Conservation (phyloP, 1,140 invertebrate genomes). For the Mycetomoellerius zeteki region DNA sequence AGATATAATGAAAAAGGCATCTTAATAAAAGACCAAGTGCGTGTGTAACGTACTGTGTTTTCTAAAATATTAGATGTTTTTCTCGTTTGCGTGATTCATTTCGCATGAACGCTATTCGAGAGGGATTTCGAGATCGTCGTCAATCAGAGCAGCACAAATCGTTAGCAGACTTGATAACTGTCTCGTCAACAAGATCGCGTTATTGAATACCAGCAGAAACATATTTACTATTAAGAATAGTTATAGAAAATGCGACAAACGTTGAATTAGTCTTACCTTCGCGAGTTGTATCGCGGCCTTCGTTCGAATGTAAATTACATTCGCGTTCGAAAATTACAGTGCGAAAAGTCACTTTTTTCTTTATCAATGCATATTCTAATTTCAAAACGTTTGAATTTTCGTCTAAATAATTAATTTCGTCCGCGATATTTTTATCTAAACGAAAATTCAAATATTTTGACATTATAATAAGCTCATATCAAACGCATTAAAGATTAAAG, state of each 20-base stretch:
- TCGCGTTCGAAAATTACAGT: conserved; percentile 2
- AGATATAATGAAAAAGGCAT: neutral
- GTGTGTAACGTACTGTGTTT: no score
- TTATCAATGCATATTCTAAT: neutral
- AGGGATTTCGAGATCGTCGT: conserved; percentile 47
- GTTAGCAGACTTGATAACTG: conserved; percentile 22
- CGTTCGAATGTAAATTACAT: conserved; percentile 74
- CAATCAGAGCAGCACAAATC: conserved; percentile 21
- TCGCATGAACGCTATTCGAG: neutral
- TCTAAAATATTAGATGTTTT: neutral
- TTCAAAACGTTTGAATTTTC: conserved; percentile 1
- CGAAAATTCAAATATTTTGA: conserved; percentile 1
- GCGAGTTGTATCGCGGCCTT: conserved; percentile 68
- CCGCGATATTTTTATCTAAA: neutral
- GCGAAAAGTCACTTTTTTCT: neutral
- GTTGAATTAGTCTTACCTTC: conserved; percentile 8
- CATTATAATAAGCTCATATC: neutral
- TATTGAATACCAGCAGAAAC: conserved; percentile 60
- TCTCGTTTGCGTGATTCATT: neutral
- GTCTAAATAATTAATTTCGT: neutral
- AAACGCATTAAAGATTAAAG: no score
- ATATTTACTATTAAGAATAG: conserved; percentile 69
- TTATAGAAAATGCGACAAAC: conserved; percentile 55
- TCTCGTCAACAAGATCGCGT: neutral
- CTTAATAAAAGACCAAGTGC: neutral